Conservation (phyloP, 2,888 invertebrate genomes). For the Acanthopleura granulata region DNA sequence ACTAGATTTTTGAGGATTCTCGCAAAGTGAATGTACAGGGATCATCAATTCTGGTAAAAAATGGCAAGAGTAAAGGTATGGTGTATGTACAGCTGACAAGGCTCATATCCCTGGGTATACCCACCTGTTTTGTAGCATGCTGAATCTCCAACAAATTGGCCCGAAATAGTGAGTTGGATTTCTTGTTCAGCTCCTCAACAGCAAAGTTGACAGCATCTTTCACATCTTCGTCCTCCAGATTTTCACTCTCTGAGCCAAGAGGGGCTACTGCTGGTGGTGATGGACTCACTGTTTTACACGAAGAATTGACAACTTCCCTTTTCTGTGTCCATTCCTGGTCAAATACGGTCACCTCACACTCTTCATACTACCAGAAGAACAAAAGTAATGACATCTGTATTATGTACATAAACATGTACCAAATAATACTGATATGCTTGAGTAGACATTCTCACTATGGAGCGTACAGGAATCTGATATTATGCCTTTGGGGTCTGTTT, state of each 20-base stretch:
- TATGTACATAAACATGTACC: background rate
- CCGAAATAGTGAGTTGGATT: constrained; percentile 42
- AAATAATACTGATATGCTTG: no score
- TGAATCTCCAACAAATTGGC: constrained; percentile 28
- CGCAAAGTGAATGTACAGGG: no score
- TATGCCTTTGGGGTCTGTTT: no score
- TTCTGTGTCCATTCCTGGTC: constrained; percentile 29
- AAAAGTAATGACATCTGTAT: background rate
- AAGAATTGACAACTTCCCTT: constrained; percentile 23
- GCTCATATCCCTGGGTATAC: no score
- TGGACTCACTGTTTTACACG: constrained; percentile 15
- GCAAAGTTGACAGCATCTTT: constrained; percentile 37
- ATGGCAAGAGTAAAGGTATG: no score
- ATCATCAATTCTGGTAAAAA: no score
- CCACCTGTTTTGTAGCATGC: constrained; percentile 43
- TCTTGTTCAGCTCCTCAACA: constrained; percentile 39
- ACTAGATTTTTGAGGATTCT: no score
- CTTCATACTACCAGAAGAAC: constrained; percentile 19
- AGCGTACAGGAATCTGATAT: no score
- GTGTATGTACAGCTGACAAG: no score
- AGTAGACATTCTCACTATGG: no score
- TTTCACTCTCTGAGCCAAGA: constrained; percentile 30
- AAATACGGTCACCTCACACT: constrained; percentile 31
- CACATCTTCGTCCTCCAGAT: constrained; percentile 27
- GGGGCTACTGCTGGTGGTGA: constrained; percentile 17